Evolutionary conservation across 2,888 invertebrate species (phyloP), one percentile per base, ranked within the genome.

Genomic region (Onthophagus sagittarius): DNA sequence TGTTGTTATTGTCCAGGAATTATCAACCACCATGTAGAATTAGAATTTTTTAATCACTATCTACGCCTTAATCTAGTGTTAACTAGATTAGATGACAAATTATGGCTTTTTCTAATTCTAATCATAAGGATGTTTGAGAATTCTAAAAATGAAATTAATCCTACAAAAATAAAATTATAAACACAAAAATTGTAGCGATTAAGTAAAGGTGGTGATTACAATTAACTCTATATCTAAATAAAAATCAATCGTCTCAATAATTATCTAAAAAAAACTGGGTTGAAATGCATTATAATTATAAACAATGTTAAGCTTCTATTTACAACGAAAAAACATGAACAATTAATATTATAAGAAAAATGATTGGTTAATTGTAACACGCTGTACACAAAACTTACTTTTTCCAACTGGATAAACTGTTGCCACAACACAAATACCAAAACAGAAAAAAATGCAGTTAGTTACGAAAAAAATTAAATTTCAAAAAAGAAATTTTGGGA

Each of bases 371-470:
- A 67, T 67, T 67, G 67, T 67, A 67, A 71, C 76, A 76, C 73
- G 75, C 75, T 77, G 71, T 79, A 79, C 78, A 80, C 76, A 76
- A 77, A 82, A 85, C 85, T 85, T 85, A 85, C 85, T 85, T 85
- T 80, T 81, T 85, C 85, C 85, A 85, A 81, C 79, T 84, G 76
- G 84, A 81, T 77, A 82, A 80, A 81, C 85, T 85, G 82, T 81
- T 78, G 81, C 78, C 79, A 83, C 79, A 80, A 81, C 77, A 79
- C 77, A 72, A 77, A 77, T 79, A 75, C 71, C 75, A 75, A 78
- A 74, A 76, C 77, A 76, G 75, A 78, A 78, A 80, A 53, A 77
- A 75, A 75, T 75, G 76, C 73, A 75, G 77, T 78, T 77, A 79
- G 77, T 77, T 75, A 65, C 70, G 31, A 31, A 23, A 67, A 67